Conservation (phyloP, 2,113 vertebrate genomes). For the Corvus cornix region DNA sequence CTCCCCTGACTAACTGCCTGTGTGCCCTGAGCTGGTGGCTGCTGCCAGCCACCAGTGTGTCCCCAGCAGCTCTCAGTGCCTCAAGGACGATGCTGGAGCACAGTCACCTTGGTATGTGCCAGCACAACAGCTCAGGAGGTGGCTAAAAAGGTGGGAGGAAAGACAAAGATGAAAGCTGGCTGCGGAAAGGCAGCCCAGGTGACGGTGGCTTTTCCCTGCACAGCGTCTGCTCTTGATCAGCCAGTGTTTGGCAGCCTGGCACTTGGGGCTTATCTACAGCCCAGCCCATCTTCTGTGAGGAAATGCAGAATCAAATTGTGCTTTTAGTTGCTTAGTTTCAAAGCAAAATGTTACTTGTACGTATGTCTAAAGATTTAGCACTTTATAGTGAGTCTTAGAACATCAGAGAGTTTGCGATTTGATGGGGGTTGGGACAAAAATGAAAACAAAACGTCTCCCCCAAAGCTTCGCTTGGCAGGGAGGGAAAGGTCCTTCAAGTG, state of each 20-base stretch:
- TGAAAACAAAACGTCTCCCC: background rate
- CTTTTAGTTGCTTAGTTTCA: slow-evolving; percentile 37
- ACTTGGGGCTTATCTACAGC: background rate
- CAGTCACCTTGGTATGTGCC: background rate
- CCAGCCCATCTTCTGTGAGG: background rate
- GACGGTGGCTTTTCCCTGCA: background rate
- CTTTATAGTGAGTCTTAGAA: background rate
- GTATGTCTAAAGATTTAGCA: background rate
- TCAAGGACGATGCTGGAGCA: background rate
- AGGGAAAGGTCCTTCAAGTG: background rate
- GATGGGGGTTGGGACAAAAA: background rate
- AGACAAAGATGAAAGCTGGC: background rate
- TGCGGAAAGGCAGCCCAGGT: background rate
- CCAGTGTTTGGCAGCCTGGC: background rate
- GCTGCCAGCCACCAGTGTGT: background rate
- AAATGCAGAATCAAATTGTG: background rate
- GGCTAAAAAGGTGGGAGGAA: background rate
- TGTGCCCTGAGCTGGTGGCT: background rate
- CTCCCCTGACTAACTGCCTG: accelerated
- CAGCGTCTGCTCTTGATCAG: background rate
- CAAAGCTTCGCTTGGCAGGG: background rate
- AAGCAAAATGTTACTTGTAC: background rate
- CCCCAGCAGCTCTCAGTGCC: background rate
- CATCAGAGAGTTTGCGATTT: background rate
- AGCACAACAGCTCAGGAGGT: background rate